These are phyloP conservation scores for Hippopotamyrus pictus DNA, from an alignment of 2,797 vertebrate genomes.

Conservation along the genomic window DNA sequence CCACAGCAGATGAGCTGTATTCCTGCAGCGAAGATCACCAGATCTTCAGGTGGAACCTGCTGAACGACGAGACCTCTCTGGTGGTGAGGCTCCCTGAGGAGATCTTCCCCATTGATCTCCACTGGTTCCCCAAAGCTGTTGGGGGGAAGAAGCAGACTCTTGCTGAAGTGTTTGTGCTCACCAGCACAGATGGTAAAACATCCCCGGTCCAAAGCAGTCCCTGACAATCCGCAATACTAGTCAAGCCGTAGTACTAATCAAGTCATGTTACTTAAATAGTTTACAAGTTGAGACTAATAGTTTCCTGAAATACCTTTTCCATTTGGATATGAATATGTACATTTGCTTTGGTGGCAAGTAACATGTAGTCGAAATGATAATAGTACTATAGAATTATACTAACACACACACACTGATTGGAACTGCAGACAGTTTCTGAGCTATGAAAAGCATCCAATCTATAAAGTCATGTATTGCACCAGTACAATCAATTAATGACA, in stretches of 20 bases:
- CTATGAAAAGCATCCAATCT: neutral
- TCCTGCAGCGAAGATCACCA: slow-evolving; percentile 94
- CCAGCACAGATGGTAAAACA: slow-evolving; percentile 83
- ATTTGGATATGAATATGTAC: neutral
- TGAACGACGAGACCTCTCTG: slow-evolving; percentile 74
- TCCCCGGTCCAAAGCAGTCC: neutral
- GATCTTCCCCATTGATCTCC: slow-evolving; percentile 83
- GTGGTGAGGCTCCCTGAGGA: slow-evolving; percentile 81
- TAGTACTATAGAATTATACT: neutral
- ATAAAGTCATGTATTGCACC: neutral
- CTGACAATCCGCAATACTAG: neutral
- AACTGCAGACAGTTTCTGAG: neutral
- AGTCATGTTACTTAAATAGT: neutral
- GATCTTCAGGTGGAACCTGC: slow-evolving; percentile 85
- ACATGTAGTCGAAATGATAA: neutral
- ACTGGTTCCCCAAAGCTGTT: slow-evolving; percentile 85
- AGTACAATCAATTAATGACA: neutral
- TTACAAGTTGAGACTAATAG: neutral
- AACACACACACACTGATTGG: neutral
- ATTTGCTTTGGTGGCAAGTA: neutral
- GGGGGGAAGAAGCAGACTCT: slow-evolving; percentile 80
- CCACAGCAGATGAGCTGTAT: slow-evolving; percentile 85
- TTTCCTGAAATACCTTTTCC: neutral
- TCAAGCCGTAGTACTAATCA: neutral
- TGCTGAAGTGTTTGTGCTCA: slow-evolving; percentile 83